Evolutionary conservation across 1,140 invertebrate genomes (phyloP).

Genomic region (Hyposmocoma kahamanoa): DNA sequence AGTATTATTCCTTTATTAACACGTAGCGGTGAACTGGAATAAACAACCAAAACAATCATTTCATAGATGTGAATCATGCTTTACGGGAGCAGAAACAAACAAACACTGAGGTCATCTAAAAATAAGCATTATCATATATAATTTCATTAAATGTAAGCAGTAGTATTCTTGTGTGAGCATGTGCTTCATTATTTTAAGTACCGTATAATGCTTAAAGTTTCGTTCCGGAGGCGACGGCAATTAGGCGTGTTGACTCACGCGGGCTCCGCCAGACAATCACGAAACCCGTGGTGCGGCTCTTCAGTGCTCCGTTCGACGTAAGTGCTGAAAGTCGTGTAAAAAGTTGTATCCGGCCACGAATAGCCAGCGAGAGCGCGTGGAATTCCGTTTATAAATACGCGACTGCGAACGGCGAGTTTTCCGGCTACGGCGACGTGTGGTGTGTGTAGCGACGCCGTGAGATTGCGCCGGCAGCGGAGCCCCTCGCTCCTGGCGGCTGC

Average conservation of each 20-base stretch:
- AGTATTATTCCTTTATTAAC: no score
- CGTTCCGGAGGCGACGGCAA: conserved; percentile 22
- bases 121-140: conserved; percentile 31
- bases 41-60: no score
- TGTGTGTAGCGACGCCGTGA: no score
- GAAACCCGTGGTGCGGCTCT: conserved; percentile 37
- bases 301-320: conserved; percentile 67
- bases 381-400: conserved; percentile 70
- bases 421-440: conserved; percentile 1
- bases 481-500: no score
- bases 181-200: conserved; percentile 42
- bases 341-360: conserved; percentile 65
- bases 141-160: conserved; percentile 26
- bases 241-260: conserved; percentile 59
- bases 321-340: conserved; percentile 71
- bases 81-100: conserved; percentile 20
- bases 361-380: conserved; percentile 39
- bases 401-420: conserved; percentile 21
- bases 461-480: no score
- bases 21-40: no score
- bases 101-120: conserved; percentile 23
- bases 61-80: no score
- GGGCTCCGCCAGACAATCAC: conserved; percentile 47
- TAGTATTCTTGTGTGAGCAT: conserved; percentile 15
- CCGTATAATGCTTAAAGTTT: conserved; percentile 39